Evolutionary conservation across 2,797 vertebrate species (phyloP), one percentile per base, ranked within the genome.

Genomic region (Chelidonichthys spinosus): DNA sequence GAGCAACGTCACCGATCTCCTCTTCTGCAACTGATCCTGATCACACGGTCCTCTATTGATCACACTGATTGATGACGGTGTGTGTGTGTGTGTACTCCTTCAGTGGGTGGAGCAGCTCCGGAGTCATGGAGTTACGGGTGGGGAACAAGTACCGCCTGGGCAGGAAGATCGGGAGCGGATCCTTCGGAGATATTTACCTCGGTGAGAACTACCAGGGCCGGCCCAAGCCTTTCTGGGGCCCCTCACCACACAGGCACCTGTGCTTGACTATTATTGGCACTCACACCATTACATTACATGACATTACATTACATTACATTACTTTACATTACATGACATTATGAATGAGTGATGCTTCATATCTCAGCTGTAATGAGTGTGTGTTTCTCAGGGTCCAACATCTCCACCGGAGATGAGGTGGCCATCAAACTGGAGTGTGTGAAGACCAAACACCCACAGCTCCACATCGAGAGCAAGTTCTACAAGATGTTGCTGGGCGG

Each of bases 401-500:
- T 99, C 44, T 96, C 97, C 0, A 97, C 97, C 36, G 97, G 97
- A 81, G 98, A 99, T 88, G 98, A 99, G 87, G 98, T 99, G 43
- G 98, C 97, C 83, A 99, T 99, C 90, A 99, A 99, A 87, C 94
- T 99, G 70, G 97, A 99, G 94, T 98, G 98, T 91, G 97, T 99
- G 90, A 99, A 99, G 87, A 99, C 98, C 18, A 99, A 98, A 92
- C 98, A 98, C 81, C 98, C 98, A 3, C 98, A 99, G 93, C 96
- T 99, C 78, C 98, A 99, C 89, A 99, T 99, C 0, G 98, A 99
- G 95, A 99, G 98, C 96, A 99, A 99, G 87, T 98, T 99, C 92
- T 99, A 99, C 96, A 99, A 99, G 92, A 98, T 99, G 98, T 97
- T 99, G 97, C 98, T 98, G 87, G 98, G 97, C 17, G 98, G 98